Evolutionary conservation across 1,140 invertebrate genomes (phyloP).

Genomic region (Drosophila sp.): DNA sequence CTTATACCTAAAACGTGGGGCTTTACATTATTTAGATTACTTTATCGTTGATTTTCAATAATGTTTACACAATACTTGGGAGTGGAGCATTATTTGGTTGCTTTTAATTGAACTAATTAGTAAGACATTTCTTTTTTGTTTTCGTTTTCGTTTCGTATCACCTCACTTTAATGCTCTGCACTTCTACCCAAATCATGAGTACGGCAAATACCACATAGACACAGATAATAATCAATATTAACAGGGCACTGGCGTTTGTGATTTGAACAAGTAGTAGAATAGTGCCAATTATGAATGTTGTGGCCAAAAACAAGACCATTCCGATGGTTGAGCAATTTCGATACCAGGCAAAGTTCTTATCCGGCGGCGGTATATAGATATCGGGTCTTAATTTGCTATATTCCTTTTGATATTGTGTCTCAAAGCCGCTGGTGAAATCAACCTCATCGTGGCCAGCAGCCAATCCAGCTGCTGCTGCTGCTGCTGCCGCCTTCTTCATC

Average conservation of each 20-base stretch:
- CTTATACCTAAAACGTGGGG: conserved; percentile 33
- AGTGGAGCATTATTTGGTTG: background rate
- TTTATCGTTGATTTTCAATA: conserved; percentile 43
- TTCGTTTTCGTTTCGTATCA: conserved; percentile 32
- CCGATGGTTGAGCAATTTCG: conserved; percentile 59
- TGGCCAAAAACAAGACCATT: conserved; percentile 55
- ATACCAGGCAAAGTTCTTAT: conserved; percentile 63
- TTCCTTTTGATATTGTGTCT: conserved; percentile 73
- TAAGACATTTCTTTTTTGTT: conserved; percentile 19
- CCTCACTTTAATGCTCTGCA: conserved; percentile 68
- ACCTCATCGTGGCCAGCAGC: conserved; percentile 55
- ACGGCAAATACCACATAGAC: conserved; percentile 59
- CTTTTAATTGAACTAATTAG: conserved; percentile 32
- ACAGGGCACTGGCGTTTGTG: conserved; percentile 57
- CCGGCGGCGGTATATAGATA: conserved; percentile 57
- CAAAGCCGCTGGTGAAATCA: conserved; percentile 76
- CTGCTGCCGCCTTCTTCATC: conserved; percentile 32
- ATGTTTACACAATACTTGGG: conserved; percentile 59
- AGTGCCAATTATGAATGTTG: conserved; percentile 61
- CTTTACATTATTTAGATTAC: conserved; percentile 44
- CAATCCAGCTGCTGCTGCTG: conserved; percentile 14
- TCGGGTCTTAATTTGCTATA: conserved; percentile 63
- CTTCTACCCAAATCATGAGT: conserved; percentile 66
- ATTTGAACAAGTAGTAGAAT: conserved; percentile 56
- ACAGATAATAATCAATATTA: conserved; percentile 55